Evolutionary conservation across 2,888 invertebrate species (phyloP).

Genomic region (Tenthredo scrophulariae): DNA sequence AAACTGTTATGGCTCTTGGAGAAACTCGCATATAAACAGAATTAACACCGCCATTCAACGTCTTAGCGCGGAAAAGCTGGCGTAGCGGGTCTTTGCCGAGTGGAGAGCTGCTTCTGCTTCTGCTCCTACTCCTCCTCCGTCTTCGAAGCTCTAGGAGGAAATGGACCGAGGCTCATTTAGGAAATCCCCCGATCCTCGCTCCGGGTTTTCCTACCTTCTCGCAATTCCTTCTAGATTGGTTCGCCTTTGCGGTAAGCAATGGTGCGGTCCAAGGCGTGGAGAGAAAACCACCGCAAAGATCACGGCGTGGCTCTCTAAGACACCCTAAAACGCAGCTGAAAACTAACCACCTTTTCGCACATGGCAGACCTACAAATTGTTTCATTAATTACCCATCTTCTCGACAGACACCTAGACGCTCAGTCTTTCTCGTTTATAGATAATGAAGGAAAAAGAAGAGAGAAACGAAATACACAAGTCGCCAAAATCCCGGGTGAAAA

Average conservation of each 20-base stretch:
- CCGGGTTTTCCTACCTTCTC: constrained; percentile 16
- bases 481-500: neutral
- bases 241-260: neutral
- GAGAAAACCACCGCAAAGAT: constrained; percentile 16
- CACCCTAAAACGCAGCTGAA: neutral
- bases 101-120: neutral
- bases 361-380: neutral
- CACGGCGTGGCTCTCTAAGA: neutral
- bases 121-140: neutral
- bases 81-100: constrained; percentile 32
- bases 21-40: constrained; percentile 49
- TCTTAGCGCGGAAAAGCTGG: constrained; percentile 48
- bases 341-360: neutral
- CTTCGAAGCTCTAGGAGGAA: constrained; percentile 29
- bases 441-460: neutral
- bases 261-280: neutral
- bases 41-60: constrained; percentile 48
- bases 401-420: neutral
- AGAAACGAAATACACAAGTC: neutral
- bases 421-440: neutral
- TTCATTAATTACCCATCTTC: neutral
- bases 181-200: constrained; percentile 45
- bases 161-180: constrained; percentile 49
- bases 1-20: constrained; percentile 33
- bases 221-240: constrained; percentile 27